Percentiles rank a stretch among this genome's conserved stretches.
phyloP scores from a whole-genome alignment of 2,797 vertebrate genomes.

The Valencia hispanica region DNA sequence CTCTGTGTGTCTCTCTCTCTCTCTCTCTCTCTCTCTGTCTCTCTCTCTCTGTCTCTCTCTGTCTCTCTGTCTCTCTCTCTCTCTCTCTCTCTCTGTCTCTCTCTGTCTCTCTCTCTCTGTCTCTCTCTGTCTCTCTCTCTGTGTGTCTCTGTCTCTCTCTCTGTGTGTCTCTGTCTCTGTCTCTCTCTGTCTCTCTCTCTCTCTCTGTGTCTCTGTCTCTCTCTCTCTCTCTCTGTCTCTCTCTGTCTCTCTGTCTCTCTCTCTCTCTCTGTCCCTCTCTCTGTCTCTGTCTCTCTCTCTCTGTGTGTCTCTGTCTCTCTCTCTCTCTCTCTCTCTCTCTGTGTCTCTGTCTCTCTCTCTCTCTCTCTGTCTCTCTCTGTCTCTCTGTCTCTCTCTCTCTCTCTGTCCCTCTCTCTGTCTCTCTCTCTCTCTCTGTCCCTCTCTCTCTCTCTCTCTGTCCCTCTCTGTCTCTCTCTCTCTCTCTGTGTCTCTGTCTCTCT shows the following conservation, averaged over 20 bases:
- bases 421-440: slow-evolving; percentile 11
- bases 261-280: slow-evolving; percentile 11
- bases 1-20: slow-evolving; percentile 5
- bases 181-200: slow-evolving; percentile 1
- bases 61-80: slow-evolving; percentile 8
- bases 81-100: slow-evolving; percentile 13
- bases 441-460: slow-evolving; percentile 9
- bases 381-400: slow-evolving; percentile 18
- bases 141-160: slow-evolving; percentile 11
- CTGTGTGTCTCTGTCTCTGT: too few species aligned
- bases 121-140: slow-evolving; percentile 17
- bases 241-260: slow-evolving; percentile 2
- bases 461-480: slow-evolving; percentile 18
- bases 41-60: slow-evolving; percentile 16
- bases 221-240: slow-evolving; percentile 13
- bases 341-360: slow-evolving; percentile 4
- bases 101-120: slow-evolving; percentile 5
- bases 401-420: slow-evolving; percentile 7
- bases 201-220: too few species aligned
- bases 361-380: slow-evolving; percentile 10
- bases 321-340: slow-evolving; percentile 11
- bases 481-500: slow-evolving; percentile 1
- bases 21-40: slow-evolving; percentile 11
- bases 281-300: slow-evolving; percentile 10
- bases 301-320: too few species aligned